Conservation (phyloP, 2,113 vertebrate genomes). For the Mormyrus lacerda region DNA sequence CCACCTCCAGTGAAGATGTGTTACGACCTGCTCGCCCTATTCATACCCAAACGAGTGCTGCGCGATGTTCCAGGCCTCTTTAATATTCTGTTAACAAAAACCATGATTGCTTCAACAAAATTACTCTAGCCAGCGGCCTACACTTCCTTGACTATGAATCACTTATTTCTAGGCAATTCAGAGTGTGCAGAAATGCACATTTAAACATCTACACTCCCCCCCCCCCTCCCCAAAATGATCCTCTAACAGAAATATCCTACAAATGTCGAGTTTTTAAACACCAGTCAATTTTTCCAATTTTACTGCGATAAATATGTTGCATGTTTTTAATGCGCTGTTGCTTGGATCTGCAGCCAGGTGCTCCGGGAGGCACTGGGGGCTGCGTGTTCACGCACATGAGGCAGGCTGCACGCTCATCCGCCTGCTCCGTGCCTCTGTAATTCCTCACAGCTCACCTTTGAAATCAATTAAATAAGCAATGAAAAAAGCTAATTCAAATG, state of each 20-base stretch:
- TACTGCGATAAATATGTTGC: background rate
- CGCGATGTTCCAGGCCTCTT: background rate
- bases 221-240: background rate
- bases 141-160: background rate
- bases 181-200: background rate
- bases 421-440: background rate
- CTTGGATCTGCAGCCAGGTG: background rate
- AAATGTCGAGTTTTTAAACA: background rate
- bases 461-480: constrained; percentile 41
- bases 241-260: background rate
- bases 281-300: background rate
- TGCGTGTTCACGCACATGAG: background rate
- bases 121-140: background rate
- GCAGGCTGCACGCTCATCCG: background rate
- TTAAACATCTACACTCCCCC: background rate
- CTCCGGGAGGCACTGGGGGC: background rate
- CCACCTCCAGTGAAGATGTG: background rate
- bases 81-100: background rate
- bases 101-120: background rate
- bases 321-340: background rate
- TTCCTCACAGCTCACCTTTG: constrained; percentile 32
- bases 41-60: background rate
- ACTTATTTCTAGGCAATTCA: background rate
- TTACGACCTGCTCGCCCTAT: background rate
- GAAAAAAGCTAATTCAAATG: constrained; percentile 25